Conservation (phyloP, 2,113 vertebrate genomes). For the Dromiciops gliroides region DNA sequence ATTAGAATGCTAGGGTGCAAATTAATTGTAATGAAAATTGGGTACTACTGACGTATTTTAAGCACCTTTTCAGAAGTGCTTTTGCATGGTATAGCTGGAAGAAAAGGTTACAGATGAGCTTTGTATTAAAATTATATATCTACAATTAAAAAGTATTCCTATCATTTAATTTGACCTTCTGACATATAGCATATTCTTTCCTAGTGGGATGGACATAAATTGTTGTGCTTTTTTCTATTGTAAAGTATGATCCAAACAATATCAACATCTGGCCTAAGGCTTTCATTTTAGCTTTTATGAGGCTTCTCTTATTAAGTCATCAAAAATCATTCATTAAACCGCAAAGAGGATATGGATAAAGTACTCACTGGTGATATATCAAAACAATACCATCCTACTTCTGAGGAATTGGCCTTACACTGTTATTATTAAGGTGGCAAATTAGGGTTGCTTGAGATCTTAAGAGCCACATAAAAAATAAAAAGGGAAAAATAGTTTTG, state of each 20-base stretch:
- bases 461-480: slow-evolving; percentile 28
- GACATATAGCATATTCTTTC: slow-evolving; percentile 43
- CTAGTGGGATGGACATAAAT: slow-evolving; percentile 14
- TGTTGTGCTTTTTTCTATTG: background rate
- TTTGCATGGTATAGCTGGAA: background rate
- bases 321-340: slow-evolving; percentile 30
- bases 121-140: slow-evolving; percentile 13
- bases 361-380: slow-evolving; percentile 27
- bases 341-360: background rate
- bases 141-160: background rate
- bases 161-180: background rate
- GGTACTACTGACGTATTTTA: background rate
- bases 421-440: slow-evolving; percentile 39
- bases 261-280: slow-evolving; percentile 43
- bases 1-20: background rate
- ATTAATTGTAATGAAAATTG: background rate
- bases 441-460: background rate
- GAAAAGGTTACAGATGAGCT: background rate
- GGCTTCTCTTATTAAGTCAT: slow-evolving; percentile 6
- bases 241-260: slow-evolving; percentile 52
- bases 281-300: slow-evolving; percentile 50
- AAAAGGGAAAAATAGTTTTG: background rate
- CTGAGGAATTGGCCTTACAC: slow-evolving; percentile 22
- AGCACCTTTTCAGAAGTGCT: background rate
- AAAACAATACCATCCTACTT: slow-evolving; percentile 21